Base-by-base conservation (phyloP, 1,140 invertebrate genomes). In the Drosophila sulfurigaster region DNA sequence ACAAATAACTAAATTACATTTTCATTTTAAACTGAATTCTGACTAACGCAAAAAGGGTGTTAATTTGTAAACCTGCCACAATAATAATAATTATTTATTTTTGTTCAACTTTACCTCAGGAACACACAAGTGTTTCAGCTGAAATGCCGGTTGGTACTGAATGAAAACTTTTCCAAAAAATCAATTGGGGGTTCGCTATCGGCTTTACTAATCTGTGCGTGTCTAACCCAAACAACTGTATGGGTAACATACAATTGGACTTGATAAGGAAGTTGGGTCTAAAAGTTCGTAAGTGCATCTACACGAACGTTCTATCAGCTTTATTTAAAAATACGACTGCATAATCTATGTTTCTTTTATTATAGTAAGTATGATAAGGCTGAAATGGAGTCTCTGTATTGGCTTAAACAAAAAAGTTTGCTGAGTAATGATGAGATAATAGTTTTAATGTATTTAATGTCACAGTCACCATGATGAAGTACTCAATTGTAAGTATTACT, bases 81-180 rank as follows among this genome's bases (percentile, higher is more conserved):
- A 7, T 7, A 38, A 38, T 38, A 38, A 38, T 41, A 41, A n/a
- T 8, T n/a, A 41, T 10, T 32, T 8, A 41, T 10, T n/a, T 13
- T 43, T 25, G 20, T 43, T 13, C 3, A 13, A 43, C 8, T 51
- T 49, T 66, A 65, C 72, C 49, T 67, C 16, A 49, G 65, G 57
- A 58, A 75, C 75, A 75, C 75, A 63, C 82, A 86, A 83, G 65
- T 82, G 78, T 72, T 38, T 60, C 51, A 87, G 74, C 71, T 49
- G 32, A 66, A 82, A 76, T 63, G 64, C 67, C 79, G 82, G 60
- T 54, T 49, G 20, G 8, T 51, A 86, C 82, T 86, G 57, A 87
- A 64, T 49, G 16, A 54, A 49, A 63, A 30, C 32, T 20, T 62
- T 70, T 35, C 16, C 28, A 7, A 25, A 38, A 59, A 52, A 48